Percentiles rank a stretch among this genome's conserved stretches.
These are phyloP conservation scores for Oceanites oceanicus DNA, from an alignment of 2,113 vertebrate species.

Conservation along the genomic window DNA sequence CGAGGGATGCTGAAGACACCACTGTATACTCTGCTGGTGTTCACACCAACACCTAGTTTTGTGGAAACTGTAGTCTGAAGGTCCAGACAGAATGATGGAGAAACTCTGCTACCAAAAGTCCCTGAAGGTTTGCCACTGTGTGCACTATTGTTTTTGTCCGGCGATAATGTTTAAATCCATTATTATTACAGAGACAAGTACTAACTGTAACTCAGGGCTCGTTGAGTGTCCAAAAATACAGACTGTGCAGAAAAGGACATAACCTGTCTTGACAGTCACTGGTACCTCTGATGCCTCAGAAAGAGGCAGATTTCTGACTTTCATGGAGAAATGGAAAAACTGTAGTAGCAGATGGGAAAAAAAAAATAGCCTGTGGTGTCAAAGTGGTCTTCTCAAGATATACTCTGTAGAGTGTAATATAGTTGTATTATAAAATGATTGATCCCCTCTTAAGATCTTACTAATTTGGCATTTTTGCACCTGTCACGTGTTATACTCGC, in stretches of 20 bases:
- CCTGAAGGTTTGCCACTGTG: neutral
- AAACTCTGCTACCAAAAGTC: neutral
- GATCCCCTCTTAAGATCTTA: neutral
- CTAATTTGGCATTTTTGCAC: neutral
- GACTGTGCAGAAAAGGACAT: neutral
- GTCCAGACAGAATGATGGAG: no score
- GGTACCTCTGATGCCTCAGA: neutral
- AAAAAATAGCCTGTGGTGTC: neutral
- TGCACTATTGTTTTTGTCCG: neutral
- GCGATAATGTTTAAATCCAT: neutral
- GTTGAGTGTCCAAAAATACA: neutral
- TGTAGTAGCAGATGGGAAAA: neutral
- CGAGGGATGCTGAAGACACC: neutral
- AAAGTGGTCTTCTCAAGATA: neutral
- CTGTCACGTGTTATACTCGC: neutral
- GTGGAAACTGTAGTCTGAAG: neutral
- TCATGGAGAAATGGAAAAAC: neutral
- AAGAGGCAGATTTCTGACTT: neutral
- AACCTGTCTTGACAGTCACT: neutral
- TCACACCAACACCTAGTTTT: neutral
- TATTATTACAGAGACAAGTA: neutral
- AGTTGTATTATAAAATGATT: neutral
- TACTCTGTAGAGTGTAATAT: neutral
- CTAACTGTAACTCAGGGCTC: neutral
- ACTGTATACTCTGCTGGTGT: neutral